These are phyloP conservation scores for Melanotaenia parkinsoni DNA, from an alignment of 2,797 vertebrate species.

Conservation along the genomic window DNA sequence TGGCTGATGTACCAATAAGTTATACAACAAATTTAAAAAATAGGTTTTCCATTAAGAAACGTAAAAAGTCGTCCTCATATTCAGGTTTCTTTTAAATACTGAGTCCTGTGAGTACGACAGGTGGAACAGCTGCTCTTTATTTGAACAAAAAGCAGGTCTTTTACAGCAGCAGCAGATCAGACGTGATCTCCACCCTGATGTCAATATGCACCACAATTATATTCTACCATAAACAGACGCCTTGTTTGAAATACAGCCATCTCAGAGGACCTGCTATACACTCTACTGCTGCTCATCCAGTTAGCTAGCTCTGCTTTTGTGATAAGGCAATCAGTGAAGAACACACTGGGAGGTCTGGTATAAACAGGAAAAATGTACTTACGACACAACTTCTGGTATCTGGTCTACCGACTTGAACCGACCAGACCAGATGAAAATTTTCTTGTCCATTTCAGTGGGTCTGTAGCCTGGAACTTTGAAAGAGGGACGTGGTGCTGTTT, in stretches of 20 bases:
- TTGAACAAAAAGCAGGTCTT: constrained; percentile 41
- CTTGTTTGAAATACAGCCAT: constrained; percentile 54
- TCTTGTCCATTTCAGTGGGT: constrained; percentile 87
- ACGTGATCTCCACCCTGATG: constrained; percentile 57
- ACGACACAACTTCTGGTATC: constrained; percentile 92
- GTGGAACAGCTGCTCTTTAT: constrained; percentile 39
- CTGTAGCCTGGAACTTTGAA: constrained; percentile 85
- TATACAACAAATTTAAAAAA: too few species aligned
- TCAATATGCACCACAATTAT: constrained; percentile 61
- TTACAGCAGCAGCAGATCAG: constrained; percentile 53
- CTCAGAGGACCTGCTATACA: constrained; percentile 24
- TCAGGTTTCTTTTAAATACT: background rate
- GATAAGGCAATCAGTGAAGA: constrained; percentile 40
- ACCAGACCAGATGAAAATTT: constrained; percentile 89
- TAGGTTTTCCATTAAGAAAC: too few species aligned
- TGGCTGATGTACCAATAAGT: too few species aligned
- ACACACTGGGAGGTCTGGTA: constrained; percentile 46
- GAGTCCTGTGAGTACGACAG: background rate
- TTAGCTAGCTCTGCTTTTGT: constrained; percentile 47
- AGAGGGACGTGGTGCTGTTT: constrained; percentile 38
- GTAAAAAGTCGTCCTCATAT: background rate
- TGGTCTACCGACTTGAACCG: constrained; percentile 90
- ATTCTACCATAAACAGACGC: constrained; percentile 38
- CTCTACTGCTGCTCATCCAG: constrained; percentile 25
- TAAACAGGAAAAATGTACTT: constrained; percentile 84